Conservation (phyloP, 2,113 vertebrate genomes). For the Ceuthmochares aereus region DNA sequence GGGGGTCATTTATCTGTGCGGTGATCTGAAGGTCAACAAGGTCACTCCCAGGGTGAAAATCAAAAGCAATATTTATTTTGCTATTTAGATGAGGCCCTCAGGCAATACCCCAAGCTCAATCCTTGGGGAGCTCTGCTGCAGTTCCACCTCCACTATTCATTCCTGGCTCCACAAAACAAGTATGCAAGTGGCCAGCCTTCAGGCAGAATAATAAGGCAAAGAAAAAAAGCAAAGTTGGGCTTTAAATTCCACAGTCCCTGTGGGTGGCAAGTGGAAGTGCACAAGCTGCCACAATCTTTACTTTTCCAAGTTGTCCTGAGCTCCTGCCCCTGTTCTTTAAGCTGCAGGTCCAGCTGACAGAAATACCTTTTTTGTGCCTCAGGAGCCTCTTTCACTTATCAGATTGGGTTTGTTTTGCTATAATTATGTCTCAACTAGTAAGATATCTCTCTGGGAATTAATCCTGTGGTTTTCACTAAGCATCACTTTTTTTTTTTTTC, state of each 20-base stretch:
- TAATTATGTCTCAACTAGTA: neutral
- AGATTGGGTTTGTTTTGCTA: neutral
- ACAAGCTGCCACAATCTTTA: neutral
- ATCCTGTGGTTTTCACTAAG: neutral
- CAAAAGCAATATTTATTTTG: no score
- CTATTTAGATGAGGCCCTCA: no score
- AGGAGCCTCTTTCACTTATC: neutral
- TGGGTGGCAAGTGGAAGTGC: neutral
- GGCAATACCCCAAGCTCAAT: no score
- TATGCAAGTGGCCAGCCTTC: no score
- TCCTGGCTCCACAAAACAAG: no score
- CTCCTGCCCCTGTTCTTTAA: neutral
- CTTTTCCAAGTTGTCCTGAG: neutral
- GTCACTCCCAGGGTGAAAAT: no score
- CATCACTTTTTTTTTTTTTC: neutral
- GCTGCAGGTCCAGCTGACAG: neutral
- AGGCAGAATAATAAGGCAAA: no score
- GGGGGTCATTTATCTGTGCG: no score
- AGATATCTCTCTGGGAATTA: neutral
- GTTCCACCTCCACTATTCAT: no score
- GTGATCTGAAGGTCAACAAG: no score
- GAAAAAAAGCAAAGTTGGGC: no score
- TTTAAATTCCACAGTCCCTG: fast-evolving
- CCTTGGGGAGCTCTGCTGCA: no score
- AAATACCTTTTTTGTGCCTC: neutral